Conservation (phyloP, 2,797 vertebrate genomes). For the Erpetoichthys calabaricus region DNA sequence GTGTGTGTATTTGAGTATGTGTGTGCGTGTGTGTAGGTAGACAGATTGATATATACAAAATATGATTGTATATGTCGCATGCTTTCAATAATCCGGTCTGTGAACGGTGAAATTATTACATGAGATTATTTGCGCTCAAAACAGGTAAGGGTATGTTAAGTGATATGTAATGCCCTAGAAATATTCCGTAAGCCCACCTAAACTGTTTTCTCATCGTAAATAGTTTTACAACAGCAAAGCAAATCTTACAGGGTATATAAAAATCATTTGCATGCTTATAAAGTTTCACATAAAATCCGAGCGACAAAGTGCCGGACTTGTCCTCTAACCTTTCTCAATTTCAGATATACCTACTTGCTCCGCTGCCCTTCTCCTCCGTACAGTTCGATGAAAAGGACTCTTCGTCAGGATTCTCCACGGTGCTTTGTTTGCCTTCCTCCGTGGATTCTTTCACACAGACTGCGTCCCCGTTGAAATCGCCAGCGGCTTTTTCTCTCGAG, state of each 20-base stretch:
- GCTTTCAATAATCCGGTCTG: too few relatives aligned
- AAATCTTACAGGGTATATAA: constrained; percentile 95
- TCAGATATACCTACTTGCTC: constrained; percentile 65
- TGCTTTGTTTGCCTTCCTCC: constrained; percentile 57
- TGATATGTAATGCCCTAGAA: constrained; percentile 2
- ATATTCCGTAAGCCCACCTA: constrained; percentile 43
- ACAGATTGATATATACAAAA: too few relatives aligned
- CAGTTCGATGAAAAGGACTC: constrained; percentile 70
- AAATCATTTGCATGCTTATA: constrained; percentile 95
- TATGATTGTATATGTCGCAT: too few relatives aligned
- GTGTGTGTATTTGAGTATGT: too few relatives aligned
- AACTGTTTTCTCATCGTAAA: constrained; percentile 88
- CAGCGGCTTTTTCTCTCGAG: constrained; percentile 63
- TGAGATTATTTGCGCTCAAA: too few relatives aligned
- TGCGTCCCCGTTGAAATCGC: constrained; percentile 46
- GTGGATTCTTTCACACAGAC: constrained; percentile 51
- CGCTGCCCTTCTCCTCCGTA: constrained; percentile 69
- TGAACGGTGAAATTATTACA: too few relatives aligned
- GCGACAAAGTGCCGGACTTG: constrained; percentile 55
- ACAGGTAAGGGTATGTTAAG: too few relatives aligned
- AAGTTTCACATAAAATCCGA: constrained; percentile 77
- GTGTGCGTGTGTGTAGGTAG: too few relatives aligned
- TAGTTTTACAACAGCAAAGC: constrained; percentile 83
- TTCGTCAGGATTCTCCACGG: constrained; percentile 55
- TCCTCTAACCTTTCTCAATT: constrained; percentile 34